A percentile compares a stretch with the other conserved stretches of the same genome.
phyloP scores from a whole-genome alignment of 2,888 invertebrate genomes.

The Eumacrocentrus americanus region DNA sequence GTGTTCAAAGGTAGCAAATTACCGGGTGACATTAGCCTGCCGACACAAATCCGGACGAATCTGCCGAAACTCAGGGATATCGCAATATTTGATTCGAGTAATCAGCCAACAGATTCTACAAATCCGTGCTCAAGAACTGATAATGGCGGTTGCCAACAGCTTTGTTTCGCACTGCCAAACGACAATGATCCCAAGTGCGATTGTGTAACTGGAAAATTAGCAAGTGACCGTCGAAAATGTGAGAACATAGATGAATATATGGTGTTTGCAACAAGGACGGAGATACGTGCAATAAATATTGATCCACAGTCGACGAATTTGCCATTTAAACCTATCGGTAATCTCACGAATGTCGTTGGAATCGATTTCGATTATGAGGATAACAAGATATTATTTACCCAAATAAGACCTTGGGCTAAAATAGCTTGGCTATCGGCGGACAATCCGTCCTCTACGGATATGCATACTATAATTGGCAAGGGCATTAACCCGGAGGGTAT shows the following conservation, averaged over 20 bases:
- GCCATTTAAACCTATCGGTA: constrained; percentile 84
- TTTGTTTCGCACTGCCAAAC: constrained; percentile 91
- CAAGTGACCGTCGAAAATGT: constrained; percentile 73
- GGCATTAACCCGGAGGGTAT: constrained; percentile 93
- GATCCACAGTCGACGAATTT: constrained; percentile 81
- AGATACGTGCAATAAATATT: constrained; percentile 88
- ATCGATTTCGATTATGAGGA: constrained; percentile 94
- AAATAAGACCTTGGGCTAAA: constrained; percentile 89
- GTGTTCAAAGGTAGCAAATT: constrained; percentile 82
- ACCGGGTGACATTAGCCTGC: constrained; percentile 74
- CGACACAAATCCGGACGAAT: constrained; percentile 79
- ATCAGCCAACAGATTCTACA: constrained; percentile 82
- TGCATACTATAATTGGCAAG: constrained; percentile 74
- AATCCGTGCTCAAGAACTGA: constrained; percentile 80
- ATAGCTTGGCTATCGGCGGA: constrained; percentile 82
- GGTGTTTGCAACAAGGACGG: constrained; percentile 92
- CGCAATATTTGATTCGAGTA: constrained; percentile 85
- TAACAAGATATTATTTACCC: constrained; percentile 87
- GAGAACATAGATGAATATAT: constrained; percentile 86
- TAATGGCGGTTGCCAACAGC: constrained; percentile 89
- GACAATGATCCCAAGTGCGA: constrained; percentile 77
- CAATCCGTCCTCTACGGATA: constrained; percentile 69
- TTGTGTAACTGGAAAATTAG: constrained; percentile 88
- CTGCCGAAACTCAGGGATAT: constrained; percentile 87
- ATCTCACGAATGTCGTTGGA: constrained; percentile 91